Evolutionary conservation across 2,888 invertebrate species (phyloP), one percentile per base, ranked within the genome.

Genomic region (Metalampra italica): DNA sequence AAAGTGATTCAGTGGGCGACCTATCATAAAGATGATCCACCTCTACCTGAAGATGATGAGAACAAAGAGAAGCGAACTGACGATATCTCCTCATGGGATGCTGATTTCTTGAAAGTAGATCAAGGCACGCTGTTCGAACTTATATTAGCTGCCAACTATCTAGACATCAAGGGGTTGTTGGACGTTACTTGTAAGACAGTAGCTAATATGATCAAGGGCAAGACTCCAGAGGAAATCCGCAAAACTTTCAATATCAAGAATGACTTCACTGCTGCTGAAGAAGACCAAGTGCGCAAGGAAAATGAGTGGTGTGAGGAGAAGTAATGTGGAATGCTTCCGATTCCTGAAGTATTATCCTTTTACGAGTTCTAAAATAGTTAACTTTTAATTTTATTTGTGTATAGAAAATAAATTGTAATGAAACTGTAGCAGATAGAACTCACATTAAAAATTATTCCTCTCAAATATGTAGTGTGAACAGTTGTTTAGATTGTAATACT

Each of bases 141-240:
- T 39, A 98, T 99, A 68, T 87, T 99, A 90, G 98, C 98, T 44
- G 98, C 98, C 8, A 98, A 99, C 83, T 99, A 98, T 78, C 90
- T 99, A 68, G 98, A 98, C 71, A 98, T 98, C 57, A 96, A 97
- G 76, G 97, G 98, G 0, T 90, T 99, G 50, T 84, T 99, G 66
- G 98, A 99, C 85, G 98, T 99, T 0, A 98, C 98, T 0, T 99
- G 99, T 88, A 99, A 99, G 87, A 97, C 98, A 0, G 98, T 98
- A 44, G 98, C 98, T 7, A 98, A 98, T 77, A 98, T 98, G 98
- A 98, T 98, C 66, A 98, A 98, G 79, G 98, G 98, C 11, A 98
- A 98, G 75, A 97, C 97, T n/a, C 97, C 98, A 0, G 98, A 98
- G 70, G 98, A 98, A 78, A 98, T 98, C 55, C 93, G 98, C 9